Evolutionary conservation across 2,888 invertebrate genomes (phyloP).

Genomic region (Acanthacorydalis orientalis): DNA sequence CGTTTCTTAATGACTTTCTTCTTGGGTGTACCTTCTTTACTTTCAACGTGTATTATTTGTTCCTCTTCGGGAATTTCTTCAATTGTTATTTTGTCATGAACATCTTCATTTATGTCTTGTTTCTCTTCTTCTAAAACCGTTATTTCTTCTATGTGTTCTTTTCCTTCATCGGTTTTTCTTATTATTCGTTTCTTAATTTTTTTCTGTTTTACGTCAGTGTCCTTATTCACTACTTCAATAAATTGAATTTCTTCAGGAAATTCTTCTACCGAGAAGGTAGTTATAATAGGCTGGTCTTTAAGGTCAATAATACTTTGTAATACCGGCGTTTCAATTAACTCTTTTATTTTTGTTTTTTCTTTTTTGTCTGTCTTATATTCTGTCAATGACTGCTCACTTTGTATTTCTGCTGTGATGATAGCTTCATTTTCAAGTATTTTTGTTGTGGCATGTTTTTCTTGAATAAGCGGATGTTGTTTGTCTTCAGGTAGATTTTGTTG

Average conservation of each 20-base stretch:
- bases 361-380: slow-evolving; percentile 22
- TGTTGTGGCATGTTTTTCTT: slow-evolving; percentile 14
- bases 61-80: slow-evolving; percentile 15
- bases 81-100: slow-evolving; percentile 12
- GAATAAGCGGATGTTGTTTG: not conserved
- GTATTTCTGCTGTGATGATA: slow-evolving; percentile 20
- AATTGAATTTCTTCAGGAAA: slow-evolving; percentile 18
- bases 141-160: not conserved
- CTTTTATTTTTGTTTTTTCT: slow-evolving; percentile 9
- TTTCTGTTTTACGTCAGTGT: slow-evolving; percentile 11
- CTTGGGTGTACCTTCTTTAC: slow-evolving; percentile 18
- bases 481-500: slow-evolving; percentile 3
- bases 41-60: slow-evolving; percentile 12
- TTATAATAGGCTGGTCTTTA: not conserved
- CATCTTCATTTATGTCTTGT: too few relatives aligned
- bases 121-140: slow-evolving; percentile 12
- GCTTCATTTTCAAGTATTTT: slow-evolving; percentile 25
- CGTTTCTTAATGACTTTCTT: slow-evolving; percentile 17
- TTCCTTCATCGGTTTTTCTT: slow-evolving; percentile 19
- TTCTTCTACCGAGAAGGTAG: slow-evolving; percentile 12
- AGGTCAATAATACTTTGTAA: too few relatives aligned
- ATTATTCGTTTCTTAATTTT: slow-evolving; percentile 14
- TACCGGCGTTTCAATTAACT: not conserved
- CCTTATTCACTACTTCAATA: slow-evolving; percentile 19
- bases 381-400: slow-evolving; percentile 15